Evolutionary conservation across 2,797 vertebrate species (phyloP).

Genomic region (Bradypus variegatus): DNA sequence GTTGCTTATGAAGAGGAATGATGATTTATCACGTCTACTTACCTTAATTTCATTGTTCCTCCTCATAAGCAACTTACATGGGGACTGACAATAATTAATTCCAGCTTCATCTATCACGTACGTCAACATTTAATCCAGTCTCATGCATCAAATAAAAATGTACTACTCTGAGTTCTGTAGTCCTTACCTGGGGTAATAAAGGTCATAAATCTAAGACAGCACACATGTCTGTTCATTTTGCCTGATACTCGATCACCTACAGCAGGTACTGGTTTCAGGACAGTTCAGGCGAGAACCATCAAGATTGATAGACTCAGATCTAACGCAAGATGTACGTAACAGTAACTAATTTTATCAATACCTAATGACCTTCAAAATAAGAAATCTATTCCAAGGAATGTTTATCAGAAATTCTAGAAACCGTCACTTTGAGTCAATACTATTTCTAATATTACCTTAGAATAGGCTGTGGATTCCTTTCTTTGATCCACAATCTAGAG

Average conservation of each 20-base stretch:
- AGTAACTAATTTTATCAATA: neutral
- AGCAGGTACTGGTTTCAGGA: neutral
- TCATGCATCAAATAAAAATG: slow-evolving; percentile 18
- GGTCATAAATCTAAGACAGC: slow-evolving; percentile 42
- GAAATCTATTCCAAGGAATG: slow-evolving; percentile 9
- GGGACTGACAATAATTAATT: slow-evolving; percentile 49
- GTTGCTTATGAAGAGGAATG: slow-evolving; percentile 41
- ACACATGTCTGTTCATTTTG: neutral
- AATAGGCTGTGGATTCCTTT: neutral
- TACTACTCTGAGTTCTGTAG: slow-evolving; percentile 33
- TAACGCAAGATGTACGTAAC: neutral
- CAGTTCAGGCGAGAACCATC: neutral
- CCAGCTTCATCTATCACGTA: slow-evolving; percentile 38
- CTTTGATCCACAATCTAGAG: neutral
- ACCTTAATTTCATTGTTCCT: slow-evolving; percentile 45
- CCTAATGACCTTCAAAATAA: slow-evolving; percentile 21
- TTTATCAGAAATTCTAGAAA: slow-evolving; percentile 8
- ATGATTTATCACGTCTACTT: slow-evolving; percentile 40
- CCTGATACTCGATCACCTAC: slow-evolving; percentile 15
- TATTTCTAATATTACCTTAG: neutral
- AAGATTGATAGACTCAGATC: neutral
- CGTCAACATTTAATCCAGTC: slow-evolving; percentile 45
- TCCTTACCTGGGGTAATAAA: slow-evolving; percentile 44
- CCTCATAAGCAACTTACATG: slow-evolving; percentile 49
- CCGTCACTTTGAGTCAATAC: neutral